Base-by-base conservation (phyloP, 2,888 invertebrate species). In the Cataglyphis rosenhaueri region DNA sequence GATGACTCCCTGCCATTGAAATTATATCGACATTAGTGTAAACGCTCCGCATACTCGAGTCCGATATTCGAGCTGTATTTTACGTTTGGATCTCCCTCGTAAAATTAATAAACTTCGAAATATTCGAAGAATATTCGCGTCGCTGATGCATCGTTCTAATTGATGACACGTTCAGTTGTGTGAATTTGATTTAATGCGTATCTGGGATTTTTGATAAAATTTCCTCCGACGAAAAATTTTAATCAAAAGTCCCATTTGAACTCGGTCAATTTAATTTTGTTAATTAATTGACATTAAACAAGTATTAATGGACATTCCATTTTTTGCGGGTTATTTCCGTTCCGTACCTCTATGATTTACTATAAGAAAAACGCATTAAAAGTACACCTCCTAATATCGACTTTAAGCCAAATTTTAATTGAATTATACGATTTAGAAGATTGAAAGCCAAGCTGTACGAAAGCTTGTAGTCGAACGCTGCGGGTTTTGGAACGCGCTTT, bases 51-150 rank as follows among this genome's bases (percentile, higher is more conserved):
- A 25, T 61, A 41, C 29, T 21, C 21, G 21, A 21, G 41, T 32
- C 25, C n/a, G 55, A 41, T 38, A 61, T 38, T 59, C 65, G 59
- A 62, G 75, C 71, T 78, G 61, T 82, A 88, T 85, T 89, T 89
- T 88, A 89, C 84, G 85, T 62, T 64, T 85, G 85, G 70, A 85
- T 88, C 86, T 82, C 64, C 38, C 61, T 86, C 87, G 86, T 88
- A 89, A 89, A 88, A 87, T 85, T 88, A 88, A 88, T 83, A 81
- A 88, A 89, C 86, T 82, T 78, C 85, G 82, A 82, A 75, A 88
- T 89, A 87, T 82, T 78, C 86, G 81, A 82, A 75, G 82, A 84
- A 87, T 83, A 87, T 86, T 86, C 84, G 84, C 76, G 71, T 68
- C 71, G 65, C 66, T 61, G 71, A 65, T 57, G 29, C 64, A n/a